These are phyloP conservation scores for Okapia johnstoni DNA, from an alignment of 2,113 vertebrate genomes.

Conservation along the genomic window DNA sequence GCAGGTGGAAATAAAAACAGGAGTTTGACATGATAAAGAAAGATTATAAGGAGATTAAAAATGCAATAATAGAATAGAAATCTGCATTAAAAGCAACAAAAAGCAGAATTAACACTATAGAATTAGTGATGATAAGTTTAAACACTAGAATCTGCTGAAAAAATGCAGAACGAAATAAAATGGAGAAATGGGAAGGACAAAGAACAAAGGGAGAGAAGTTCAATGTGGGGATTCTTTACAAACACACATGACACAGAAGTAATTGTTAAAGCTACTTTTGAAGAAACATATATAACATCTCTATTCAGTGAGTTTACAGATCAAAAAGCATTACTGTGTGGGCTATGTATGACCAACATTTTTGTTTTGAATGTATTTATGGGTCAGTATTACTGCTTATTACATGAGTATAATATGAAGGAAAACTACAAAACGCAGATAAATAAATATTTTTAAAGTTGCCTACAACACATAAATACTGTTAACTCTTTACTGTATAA, in stretches of 20 bases:
- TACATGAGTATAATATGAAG: background rate
- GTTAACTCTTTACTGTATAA: background rate
- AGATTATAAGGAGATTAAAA: constrained; percentile 55
- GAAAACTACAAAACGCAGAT: background rate
- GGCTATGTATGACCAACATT: background rate
- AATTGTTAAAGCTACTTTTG: background rate
- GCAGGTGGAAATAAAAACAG: constrained; percentile 21
- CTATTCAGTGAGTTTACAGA: background rate
- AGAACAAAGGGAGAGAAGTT: background rate
- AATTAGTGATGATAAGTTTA: constrained; percentile 32
- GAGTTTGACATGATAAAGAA: constrained; percentile 21
- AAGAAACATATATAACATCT: background rate
- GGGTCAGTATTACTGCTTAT: background rate
- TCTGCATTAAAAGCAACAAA: constrained; percentile 39
- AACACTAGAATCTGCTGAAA: background rate
- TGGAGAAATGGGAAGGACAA: background rate
- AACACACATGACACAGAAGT: background rate
- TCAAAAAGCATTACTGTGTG: background rate
- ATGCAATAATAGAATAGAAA: constrained; percentile 33
- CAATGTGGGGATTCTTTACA: background rate
- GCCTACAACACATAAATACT: background rate
- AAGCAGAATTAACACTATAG: background rate
- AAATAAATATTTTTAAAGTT: background rate
- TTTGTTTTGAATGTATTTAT: background rate
- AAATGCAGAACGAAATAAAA: background rate